Percentiles rank a stretch among this genome's conserved stretches.
Evolutionary conservation across 2,888 invertebrate species (phyloP).

Genomic region (Hyppa rectilinea): DNA sequence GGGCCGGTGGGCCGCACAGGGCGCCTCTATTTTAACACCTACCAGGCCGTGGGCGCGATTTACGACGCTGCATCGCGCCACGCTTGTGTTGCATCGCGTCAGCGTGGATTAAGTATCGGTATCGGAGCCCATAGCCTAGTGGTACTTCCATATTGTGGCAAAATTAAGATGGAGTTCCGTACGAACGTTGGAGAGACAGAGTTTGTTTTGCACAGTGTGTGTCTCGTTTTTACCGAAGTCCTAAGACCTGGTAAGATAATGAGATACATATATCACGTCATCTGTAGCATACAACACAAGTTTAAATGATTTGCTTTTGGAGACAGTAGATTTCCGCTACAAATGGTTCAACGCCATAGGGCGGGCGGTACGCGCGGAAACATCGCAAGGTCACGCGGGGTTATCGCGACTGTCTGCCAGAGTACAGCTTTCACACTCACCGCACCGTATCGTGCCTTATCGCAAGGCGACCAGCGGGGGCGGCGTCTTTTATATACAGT

Average conservation of each 20-base stretch:
- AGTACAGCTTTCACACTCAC: constrained; percentile 80
- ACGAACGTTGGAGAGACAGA: too few species aligned
- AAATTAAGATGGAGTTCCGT: constrained; percentile 10
- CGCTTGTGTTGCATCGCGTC: constrained; percentile 73
- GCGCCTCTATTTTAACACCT: constrained; percentile 90
- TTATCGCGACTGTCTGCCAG: constrained; percentile 78
- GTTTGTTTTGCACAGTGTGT: not conserved
- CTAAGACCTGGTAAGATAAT: not conserved
- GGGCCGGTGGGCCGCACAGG: constrained; percentile 83
- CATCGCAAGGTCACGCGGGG: constrained; percentile 81
- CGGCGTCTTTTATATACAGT: constrained; percentile 72
- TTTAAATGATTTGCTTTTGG: constrained; percentile 5
- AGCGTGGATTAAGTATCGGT: constrained; percentile 75
- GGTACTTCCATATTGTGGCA: constrained; percentile 18
- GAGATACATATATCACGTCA: not conserved
- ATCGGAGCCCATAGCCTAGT: constrained; percentile 57
- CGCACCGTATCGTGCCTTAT: constrained; percentile 57
- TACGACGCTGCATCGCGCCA: constrained; percentile 79
- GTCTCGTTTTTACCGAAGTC: not conserved
- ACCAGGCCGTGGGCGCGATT: constrained; percentile 87
- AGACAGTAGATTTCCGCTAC: constrained; percentile 8
- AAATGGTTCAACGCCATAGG: constrained; percentile 48
- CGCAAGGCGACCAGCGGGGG: constrained; percentile 62
- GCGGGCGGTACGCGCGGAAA: constrained; percentile 72
- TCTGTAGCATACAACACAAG: not conserved